These are phyloP conservation scores for Semicossyphus pulcher DNA, from an alignment of 2,113 vertebrate genomes.

Conservation along the genomic window DNA sequence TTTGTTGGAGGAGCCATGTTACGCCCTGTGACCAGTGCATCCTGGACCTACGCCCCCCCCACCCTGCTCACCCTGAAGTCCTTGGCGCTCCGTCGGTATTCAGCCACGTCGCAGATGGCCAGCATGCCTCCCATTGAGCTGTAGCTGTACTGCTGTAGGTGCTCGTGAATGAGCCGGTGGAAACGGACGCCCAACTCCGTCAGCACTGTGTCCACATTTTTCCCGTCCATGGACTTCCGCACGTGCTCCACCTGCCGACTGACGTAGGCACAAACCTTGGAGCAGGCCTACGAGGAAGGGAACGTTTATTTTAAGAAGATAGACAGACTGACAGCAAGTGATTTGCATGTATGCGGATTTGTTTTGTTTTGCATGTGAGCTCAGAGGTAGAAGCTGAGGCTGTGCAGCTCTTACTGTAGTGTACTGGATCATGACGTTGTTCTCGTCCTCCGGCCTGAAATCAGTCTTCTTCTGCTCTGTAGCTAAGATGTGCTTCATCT, in stretches of 20 bases:
- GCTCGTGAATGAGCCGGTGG: conserved; percentile 96
- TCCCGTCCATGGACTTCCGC: conserved; percentile 97
- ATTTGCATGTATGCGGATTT: conserved; percentile 14
- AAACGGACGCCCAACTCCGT: conserved; percentile 97
- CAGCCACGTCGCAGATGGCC: conserved; percentile 98
- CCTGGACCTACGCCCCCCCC: conserved; percentile 45
- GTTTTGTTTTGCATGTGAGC: conserved; percentile 29
- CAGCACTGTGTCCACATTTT: conserved; percentile 97
- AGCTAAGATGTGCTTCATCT: conserved; percentile 97
- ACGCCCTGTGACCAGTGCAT: conserved; percentile 46
- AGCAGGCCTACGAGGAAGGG: conserved; percentile 88
- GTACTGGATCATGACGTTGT: conserved; percentile 97
- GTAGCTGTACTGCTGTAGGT: conserved; percentile 98
- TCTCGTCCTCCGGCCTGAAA: conserved; percentile 98
- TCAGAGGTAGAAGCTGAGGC: neutral
- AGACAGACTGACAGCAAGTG: no score
- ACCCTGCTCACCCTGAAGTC: conserved; percentile 87
- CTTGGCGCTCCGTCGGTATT: conserved; percentile 97
- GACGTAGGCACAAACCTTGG: conserved; percentile 95
- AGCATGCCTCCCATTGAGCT: conserved; percentile 99
- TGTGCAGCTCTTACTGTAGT: conserved; percentile 88
- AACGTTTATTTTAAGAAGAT: neutral
- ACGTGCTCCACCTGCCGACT: conserved; percentile 96
- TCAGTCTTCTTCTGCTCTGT: conserved; percentile 99
- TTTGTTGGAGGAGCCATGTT: conserved; percentile 23